Conservation (phyloP, 2,113 vertebrate species). For the Pelecanus crispus region DNA sequence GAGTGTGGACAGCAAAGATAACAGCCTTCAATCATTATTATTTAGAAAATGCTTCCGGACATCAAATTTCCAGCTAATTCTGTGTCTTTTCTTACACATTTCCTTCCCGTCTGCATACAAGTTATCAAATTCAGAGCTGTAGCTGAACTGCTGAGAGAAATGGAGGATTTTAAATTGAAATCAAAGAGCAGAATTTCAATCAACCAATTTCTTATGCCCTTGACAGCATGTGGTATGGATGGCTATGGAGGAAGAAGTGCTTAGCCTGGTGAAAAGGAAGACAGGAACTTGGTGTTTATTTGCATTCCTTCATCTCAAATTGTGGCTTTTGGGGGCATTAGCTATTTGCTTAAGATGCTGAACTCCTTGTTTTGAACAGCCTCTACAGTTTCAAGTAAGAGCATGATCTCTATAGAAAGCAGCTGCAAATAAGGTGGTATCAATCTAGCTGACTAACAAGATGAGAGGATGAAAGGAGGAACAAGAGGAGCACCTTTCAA, state of each 20-base stretch:
- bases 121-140: not conserved
- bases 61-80: not conserved
- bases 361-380: not conserved
- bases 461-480: not conserved
- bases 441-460: not conserved
- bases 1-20: not conserved
- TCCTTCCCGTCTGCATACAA: not conserved
- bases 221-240: not conserved
- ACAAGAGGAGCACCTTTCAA: not conserved
- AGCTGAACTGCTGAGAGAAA: not conserved
- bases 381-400: not conserved
- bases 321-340: not conserved
- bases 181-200: slow-evolving; percentile 14
- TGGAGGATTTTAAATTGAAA: not conserved
- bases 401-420: not conserved
- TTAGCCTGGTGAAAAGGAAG: not conserved
- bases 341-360: not conserved
- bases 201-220: not conserved
- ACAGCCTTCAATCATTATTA: not conserved
- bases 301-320: not conserved
- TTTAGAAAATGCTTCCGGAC: not conserved
- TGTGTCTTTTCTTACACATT: not conserved
- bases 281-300: not conserved
- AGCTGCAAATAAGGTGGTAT: not conserved
- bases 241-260: not conserved